These are phyloP conservation scores for Romanogobio albipinnatus DNA, from an alignment of 2,113 vertebrate species.

Conservation along the genomic window DNA sequence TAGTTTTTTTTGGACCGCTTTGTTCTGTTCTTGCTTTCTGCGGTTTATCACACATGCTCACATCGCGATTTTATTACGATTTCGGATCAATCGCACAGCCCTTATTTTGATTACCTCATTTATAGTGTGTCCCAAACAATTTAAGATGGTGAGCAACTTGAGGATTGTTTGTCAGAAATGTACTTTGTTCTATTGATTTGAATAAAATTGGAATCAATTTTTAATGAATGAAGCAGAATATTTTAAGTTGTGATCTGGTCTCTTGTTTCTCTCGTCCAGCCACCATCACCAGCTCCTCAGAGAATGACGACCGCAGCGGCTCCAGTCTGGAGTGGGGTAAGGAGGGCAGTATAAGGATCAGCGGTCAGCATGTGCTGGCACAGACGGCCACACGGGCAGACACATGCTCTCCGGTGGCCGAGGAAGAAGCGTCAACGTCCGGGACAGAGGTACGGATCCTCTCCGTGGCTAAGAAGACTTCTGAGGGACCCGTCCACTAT, in stretches of 20 bases:
- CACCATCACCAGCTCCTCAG: conserved; percentile 97
- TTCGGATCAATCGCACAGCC: too few relatives aligned
- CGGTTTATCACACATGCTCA: too few relatives aligned
- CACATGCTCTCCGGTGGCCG: conserved; percentile 93
- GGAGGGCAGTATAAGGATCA: conserved; percentile 87
- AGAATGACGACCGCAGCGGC: conserved; percentile 97
- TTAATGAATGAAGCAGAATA: background rate
- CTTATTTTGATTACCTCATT: too few relatives aligned
- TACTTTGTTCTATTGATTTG: background rate
- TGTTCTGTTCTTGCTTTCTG: too few relatives aligned
- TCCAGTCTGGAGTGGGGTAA: conserved; percentile 98
- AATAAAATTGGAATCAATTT: background rate
- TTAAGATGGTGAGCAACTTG: background rate
- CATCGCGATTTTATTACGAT: too few relatives aligned
- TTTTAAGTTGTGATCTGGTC: too few relatives aligned
- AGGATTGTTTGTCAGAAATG: background rate
- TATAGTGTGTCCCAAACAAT: background rate
- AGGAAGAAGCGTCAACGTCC: conserved; percentile 82
- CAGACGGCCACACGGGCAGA: conserved; percentile 84
- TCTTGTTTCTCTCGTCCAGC: conserved; percentile 71
- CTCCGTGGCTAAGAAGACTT: conserved; percentile 21
- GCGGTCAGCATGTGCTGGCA: conserved; percentile 81
- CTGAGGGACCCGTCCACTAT: conserved; percentile 85
- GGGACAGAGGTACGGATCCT: conserved; percentile 57
- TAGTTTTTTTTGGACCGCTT: too few relatives aligned